Percentiles rank a stretch among this genome's conserved stretches.
Evolutionary conservation across 2,113 vertebrate species (phyloP).

Genomic region (Alouatta palliata): DNA sequence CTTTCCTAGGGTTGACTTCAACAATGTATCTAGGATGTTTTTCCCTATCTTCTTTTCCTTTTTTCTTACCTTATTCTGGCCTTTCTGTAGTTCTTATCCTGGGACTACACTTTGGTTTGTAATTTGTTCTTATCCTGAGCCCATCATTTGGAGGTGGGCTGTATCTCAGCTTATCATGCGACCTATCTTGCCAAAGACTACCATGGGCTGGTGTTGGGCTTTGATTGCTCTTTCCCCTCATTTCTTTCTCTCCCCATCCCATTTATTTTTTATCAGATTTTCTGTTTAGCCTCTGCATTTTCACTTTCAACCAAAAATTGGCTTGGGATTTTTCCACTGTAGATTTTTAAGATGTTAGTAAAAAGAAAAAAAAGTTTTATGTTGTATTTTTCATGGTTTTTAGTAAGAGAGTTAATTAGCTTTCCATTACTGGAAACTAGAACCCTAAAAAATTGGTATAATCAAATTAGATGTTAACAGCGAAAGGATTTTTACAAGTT

Average conservation of each 20-base stretch:
- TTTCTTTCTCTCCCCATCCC: neutral
- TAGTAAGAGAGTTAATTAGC: neutral
- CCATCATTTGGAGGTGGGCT: neutral
- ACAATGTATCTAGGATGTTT: neutral
- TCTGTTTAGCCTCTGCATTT: neutral
- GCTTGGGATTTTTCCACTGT: neutral
- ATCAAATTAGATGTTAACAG: neutral
- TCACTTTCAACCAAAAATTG: neutral
- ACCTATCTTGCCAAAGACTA: neutral
- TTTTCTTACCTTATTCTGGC: neutral
- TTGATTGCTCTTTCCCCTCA: neutral
- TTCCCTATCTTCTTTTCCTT: neutral
- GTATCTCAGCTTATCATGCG: neutral
- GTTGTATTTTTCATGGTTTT: slow-evolving; percentile 10
- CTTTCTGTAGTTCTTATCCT: neutral
- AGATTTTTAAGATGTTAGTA: slow-evolving; percentile 6
- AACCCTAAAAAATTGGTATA: neutral
- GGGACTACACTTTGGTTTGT: neutral
- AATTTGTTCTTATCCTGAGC: neutral
- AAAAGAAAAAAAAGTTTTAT: neutral
- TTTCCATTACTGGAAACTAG: neutral
- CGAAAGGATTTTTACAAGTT: neutral
- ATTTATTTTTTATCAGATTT: neutral
- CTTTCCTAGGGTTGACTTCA: neutral
- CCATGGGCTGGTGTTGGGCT: neutral